These are phyloP conservation scores for Chroicocephalus ridibundus DNA, from an alignment of 2,113 vertebrate genomes.

Conservation along the genomic window DNA sequence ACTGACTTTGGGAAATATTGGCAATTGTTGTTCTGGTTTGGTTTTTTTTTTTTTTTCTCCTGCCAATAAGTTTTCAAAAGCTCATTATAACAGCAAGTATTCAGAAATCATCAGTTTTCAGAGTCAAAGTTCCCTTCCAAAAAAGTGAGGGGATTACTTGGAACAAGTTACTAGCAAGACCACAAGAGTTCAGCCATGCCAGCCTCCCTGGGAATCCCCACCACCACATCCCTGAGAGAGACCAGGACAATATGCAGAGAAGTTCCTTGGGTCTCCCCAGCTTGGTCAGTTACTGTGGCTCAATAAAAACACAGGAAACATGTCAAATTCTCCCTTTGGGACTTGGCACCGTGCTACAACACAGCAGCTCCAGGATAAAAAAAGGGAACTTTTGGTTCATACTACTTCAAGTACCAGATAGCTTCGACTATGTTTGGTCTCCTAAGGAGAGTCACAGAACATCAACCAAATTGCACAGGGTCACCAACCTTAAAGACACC, in stretches of 20 bases:
- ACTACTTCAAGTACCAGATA: not conserved
- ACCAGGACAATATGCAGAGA: fast-evolving
- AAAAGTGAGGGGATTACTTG: not conserved
- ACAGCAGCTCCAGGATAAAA: not conserved
- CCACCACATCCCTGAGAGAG: not conserved
- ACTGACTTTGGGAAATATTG: not conserved
- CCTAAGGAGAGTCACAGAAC: not conserved
- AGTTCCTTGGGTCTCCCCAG: not conserved
- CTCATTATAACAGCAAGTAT: not conserved
- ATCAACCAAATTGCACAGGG: not conserved
- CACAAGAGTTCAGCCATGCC: not conserved
- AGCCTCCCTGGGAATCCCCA: not conserved
- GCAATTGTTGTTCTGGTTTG: not conserved
- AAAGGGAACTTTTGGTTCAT: not conserved
- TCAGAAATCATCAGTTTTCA: not conserved
- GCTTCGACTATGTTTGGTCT: not conserved
- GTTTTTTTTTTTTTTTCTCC: not conserved
- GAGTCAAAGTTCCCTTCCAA: not conserved
- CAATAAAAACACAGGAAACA: not conserved
- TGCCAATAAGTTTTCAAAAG: not conserved
- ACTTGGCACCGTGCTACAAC: not conserved
- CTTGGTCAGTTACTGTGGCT: not conserved
- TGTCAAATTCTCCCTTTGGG: not conserved
- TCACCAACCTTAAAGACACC: not conserved
- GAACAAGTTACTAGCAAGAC: not conserved